Evolutionary conservation across 2,113 vertebrate genomes (phyloP), one percentile per base, ranked within the genome.

Genomic region (Probosciger aterrimus): DNA sequence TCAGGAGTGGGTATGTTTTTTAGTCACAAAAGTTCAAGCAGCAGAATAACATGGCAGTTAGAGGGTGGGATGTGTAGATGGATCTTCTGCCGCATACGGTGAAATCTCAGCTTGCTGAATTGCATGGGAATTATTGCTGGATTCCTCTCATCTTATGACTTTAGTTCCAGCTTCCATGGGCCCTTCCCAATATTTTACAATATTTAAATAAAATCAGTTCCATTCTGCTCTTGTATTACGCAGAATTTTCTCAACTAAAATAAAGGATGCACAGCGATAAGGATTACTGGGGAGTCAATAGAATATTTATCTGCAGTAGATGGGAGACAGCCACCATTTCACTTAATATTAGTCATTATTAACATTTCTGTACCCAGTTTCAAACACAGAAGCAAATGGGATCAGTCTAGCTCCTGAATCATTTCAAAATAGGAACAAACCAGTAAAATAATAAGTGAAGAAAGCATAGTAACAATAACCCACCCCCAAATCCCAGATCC

Each of bases 31-130:
- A 31, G 10, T 16, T 71, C 13, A 24, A 35, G 75, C 35, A 62
- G 31, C 19, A 27, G 35, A 47, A 19, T 9, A n/a, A 6, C 4
- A 4, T 50, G 31, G 10, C 31, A n/a, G 25, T 22, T 55, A 4
- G 5, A 69, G 47, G 57, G 30, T 76, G 74, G 77, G 37, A 28
- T 52, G n/a, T 39, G 18, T 15, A 49, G 46, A 6, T 37, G 52
- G 3, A 1, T 27, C 65, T 37, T 50, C 25, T 91, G 59, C 25
- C 11, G 49, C 5, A 3, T 18, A 1, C 3, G 14, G 14, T 15
- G 15, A 60, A 41, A 35, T 46, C 55, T 46, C 23, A 8, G 6
- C n/a, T 77, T 0, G 0, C 44, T 53, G 46, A 59, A 15, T 37
- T 64, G 25, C 53, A 5, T 35, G 22, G n/a, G 47, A 49, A 5